A percentile compares a stretch with the other conserved stretches of the same genome.
phyloP scores from a whole-genome alignment of 1,140 invertebrate genomes.

The Galleria mellonella region DNA sequence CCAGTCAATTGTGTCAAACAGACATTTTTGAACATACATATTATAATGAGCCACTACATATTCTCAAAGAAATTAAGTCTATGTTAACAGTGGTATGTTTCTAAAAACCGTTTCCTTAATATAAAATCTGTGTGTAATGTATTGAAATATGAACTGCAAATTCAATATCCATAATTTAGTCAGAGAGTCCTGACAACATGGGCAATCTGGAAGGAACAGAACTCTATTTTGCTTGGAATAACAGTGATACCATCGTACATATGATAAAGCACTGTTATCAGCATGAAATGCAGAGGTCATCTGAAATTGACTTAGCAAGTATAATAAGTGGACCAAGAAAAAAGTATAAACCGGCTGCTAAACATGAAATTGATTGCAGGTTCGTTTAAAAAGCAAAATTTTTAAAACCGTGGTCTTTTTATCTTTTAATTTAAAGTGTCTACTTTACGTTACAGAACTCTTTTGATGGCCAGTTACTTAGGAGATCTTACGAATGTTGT shows the following conservation, averaged over 20 bases:
- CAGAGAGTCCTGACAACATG: background rate
- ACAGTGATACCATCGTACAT: slow-evolving; percentile 29
- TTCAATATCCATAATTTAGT: too few relatives aligned
- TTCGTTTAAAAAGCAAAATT: slow-evolving; percentile 1
- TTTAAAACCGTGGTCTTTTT: too few relatives aligned
- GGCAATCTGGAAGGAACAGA: slow-evolving; percentile 4
- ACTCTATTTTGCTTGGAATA: slow-evolving; percentile 50
- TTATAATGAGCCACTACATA: slow-evolving; percentile 29
- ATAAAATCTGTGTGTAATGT: too few relatives aligned
- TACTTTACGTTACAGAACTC: background rate
- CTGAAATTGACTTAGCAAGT: slow-evolving; percentile 18
- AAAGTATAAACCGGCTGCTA: slow-evolving; percentile 31
- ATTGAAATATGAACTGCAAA: too few relatives aligned
- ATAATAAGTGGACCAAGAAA: slow-evolving; percentile 37
- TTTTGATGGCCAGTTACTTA: slow-evolving; percentile 49
- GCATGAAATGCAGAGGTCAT: slow-evolving; percentile 36
- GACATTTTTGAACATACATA: slow-evolving; percentile 39
- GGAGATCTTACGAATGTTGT: slow-evolving; percentile 45
- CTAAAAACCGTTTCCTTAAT: too few relatives aligned
- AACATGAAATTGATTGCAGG: slow-evolving; percentile 52
- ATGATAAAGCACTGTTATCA: slow-evolving; percentile 56
- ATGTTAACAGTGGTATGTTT: too few relatives aligned
- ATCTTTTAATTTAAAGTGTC: too few relatives aligned
- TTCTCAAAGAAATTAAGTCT: slow-evolving; percentile 16
- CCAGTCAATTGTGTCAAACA: slow-evolving; percentile 31